Base-by-base conservation (phyloP, 2,888 invertebrate species). In the Mamestra brassicae region DNA sequence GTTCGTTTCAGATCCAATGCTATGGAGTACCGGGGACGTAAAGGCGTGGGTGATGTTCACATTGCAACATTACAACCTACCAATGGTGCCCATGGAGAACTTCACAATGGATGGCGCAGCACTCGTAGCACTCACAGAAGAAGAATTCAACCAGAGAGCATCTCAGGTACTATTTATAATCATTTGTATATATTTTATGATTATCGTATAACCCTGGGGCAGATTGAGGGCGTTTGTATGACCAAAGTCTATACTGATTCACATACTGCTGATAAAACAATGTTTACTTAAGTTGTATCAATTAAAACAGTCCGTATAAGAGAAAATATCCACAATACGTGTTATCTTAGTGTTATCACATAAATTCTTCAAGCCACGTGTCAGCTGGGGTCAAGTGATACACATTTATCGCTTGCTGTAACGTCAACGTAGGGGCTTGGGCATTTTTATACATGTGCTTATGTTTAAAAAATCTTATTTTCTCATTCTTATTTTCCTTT, bases 21-120 rank as follows among this genome's bases (percentile, higher is more conserved):
- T 97, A 89, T 99, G 99, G 99, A 98, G 97, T 87, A 96, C 97
- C 26, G 97, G 97, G 77, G 98, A 99, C 92, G 99, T 99, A 65
- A 98, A 98, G 85, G 97, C 98, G 38, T 99, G 99, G 99, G 97
- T 99, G 78, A 97, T 98, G 92, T 99, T 98, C 97, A 99, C 98
- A 87, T 97, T 98, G 78, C 97, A 98, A 89, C 98, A 99, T 93
- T 98, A 98, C 93, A 97, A 98, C 87, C 95, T 98, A 84, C 97
- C 98, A 17, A 97, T 97, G 92, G 97, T 98, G 64, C 97, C 97
- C 42, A 96, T 98, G 77, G 97, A 98, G 86, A 98, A 98, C 91
- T 98, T 98, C 95, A 97, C 97, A 83, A 98, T 99, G 97, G 97
- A 98, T 86, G 99, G 99, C 71, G 96, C 97, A 17, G 97, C 97